These are phyloP conservation scores for Hyperoplus immaculatus DNA, from an alignment of 2,797 vertebrate species.

Conservation along the genomic window DNA sequence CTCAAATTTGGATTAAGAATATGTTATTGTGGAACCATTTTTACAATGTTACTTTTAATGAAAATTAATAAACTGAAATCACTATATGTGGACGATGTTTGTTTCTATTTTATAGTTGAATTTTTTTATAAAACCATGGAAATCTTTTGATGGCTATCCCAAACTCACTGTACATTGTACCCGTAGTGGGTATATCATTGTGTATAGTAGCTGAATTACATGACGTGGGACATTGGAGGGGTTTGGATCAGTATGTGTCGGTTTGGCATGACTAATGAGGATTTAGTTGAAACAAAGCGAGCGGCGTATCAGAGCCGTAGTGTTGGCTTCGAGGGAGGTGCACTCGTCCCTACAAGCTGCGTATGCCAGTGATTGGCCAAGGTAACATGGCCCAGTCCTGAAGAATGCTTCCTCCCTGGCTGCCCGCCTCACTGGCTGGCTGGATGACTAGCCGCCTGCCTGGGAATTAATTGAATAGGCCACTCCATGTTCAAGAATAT, in stretches of 20 bases:
- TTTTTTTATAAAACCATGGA: background rate
- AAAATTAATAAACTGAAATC: constrained; percentile 4
- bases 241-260: constrained; percentile 35
- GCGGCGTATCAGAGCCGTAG: constrained; percentile 44
- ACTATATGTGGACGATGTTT: constrained; percentile 23
- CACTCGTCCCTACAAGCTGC: constrained; percentile 37
- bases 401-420: constrained; percentile 59
- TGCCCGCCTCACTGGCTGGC: constrained; percentile 38
- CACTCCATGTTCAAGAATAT: constrained; percentile 64
- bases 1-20: background rate
- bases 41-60: background rate
- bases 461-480: constrained; percentile 71
- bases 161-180: background rate
- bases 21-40: background rate
- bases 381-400: constrained; percentile 39
- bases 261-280: constrained; percentile 64
- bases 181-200: constrained; percentile 52
- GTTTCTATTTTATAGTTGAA: constrained; percentile 3
- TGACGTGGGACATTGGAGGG: constrained; percentile 24
- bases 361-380: constrained; percentile 35
- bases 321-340: constrained; percentile 36
- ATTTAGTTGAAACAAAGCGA: constrained; percentile 71
- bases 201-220: constrained; percentile 48
- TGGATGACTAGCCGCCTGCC: constrained; percentile 45
- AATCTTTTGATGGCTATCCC: background rate